Conservation (phyloP, 2,888 invertebrate genomes). For the Lithophane socia region DNA sequence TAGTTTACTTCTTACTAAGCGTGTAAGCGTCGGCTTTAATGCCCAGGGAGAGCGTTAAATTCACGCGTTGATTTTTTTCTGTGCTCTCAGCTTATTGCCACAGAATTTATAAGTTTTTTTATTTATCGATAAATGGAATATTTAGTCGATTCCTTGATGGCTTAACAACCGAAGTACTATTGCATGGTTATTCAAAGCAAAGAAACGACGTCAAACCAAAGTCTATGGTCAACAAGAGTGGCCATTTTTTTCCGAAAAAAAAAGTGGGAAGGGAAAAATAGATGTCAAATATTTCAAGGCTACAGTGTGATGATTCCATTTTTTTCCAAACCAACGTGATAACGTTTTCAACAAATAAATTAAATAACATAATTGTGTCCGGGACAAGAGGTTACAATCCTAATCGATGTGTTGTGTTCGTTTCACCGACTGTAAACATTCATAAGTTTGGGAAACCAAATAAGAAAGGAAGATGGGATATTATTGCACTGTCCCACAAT, state of each 20-base stretch:
- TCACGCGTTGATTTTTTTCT: no score
- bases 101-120: not conserved
- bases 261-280: constrained; percentile 87
- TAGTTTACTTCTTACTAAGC: no score
- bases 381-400: constrained; percentile 62
- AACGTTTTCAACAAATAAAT: constrained; percentile 84
- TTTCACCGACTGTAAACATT: constrained; percentile 64
- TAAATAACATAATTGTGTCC: constrained; percentile 68
- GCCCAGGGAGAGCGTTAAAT: no score
- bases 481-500: constrained; percentile 89
- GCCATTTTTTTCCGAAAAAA: constrained; percentile 78
- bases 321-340: constrained; percentile 86
- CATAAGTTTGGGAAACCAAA: constrained; percentile 60
- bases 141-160: constrained; percentile 62
- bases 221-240: constrained; percentile 75
- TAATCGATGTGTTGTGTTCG: constrained; percentile 74
- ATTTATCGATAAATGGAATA: not conserved
- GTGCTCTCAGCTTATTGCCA: no score
- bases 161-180: not conserved
- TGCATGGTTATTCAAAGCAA: constrained; percentile 43
- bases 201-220: constrained; percentile 58
- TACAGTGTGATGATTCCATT: constrained; percentile 88
- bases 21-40: no score
- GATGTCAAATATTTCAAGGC: constrained; percentile 90
- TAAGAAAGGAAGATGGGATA: constrained; percentile 84